These are phyloP conservation scores for Numenius arquata DNA, from an alignment of 2,113 vertebrate species.

Conservation along the genomic window DNA sequence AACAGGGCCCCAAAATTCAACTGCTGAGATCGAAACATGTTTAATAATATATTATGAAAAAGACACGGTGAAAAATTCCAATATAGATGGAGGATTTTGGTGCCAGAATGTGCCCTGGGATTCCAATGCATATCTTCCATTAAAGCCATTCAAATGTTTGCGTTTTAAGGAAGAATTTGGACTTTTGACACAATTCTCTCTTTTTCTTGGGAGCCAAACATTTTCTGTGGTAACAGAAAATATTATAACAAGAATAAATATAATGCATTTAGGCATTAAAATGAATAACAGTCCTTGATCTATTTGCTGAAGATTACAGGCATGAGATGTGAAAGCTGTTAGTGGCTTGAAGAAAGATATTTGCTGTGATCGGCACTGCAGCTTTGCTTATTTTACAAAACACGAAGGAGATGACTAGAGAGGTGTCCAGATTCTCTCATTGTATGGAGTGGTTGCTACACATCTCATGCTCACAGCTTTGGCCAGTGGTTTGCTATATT, in stretches of 20 bases:
- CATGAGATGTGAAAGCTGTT: slow-evolving; percentile 37
- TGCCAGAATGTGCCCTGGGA: slow-evolving; percentile 26
- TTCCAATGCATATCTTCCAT: slow-evolving; percentile 38
- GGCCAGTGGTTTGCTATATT: neutral
- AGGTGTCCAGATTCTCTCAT: neutral
- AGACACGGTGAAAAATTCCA: slow-evolving; percentile 49
- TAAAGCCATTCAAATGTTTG: slow-evolving; percentile 27
- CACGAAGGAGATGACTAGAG: neutral
- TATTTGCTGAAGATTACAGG: slow-evolving; percentile 36
- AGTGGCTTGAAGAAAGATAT: slow-evolving; percentile 19
- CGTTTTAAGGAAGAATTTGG: slow-evolving; percentile 42
- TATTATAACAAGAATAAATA: slow-evolving; percentile 50
- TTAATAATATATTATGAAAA: slow-evolving; percentile 52
- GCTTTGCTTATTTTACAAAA: neutral
- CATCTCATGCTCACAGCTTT: neutral
- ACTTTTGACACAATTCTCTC: slow-evolving; percentile 45
- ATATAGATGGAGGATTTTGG: slow-evolving; percentile 4
- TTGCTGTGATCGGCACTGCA: neutral
- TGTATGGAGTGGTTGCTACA: neutral
- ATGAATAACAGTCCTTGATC: slow-evolving; percentile 61
- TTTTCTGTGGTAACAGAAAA: slow-evolving; percentile 58
- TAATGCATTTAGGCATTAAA: slow-evolving; percentile 57
- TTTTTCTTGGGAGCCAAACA: slow-evolving; percentile 42
- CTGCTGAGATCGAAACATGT: slow-evolving; percentile 22
- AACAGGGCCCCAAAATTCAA: slow-evolving; percentile 35